Conservation (phyloP, 2,113 vertebrate genomes). For the Athene cunicularia region DNA sequence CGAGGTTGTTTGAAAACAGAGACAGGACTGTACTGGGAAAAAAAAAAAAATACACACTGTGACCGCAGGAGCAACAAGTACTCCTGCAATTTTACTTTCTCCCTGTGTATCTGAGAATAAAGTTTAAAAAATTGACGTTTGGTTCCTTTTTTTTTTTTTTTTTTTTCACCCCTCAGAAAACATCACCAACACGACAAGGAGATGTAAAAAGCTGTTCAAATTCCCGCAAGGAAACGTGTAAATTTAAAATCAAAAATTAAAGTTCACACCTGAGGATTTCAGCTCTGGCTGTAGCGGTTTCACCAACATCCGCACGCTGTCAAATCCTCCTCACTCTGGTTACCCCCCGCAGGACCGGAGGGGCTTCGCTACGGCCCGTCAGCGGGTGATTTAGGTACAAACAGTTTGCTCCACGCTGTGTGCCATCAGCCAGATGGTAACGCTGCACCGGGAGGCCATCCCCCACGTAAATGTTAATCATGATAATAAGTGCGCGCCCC, state of each 20-base stretch:
- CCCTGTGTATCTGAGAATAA: background rate
- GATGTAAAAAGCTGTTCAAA: background rate
- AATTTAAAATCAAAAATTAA: background rate
- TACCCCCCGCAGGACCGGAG: rapidly evolving
- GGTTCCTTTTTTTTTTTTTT: background rate
- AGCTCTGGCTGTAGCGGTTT: rapidly evolving
- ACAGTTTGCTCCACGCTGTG: rapidly evolving
- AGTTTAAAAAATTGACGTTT: background rate
- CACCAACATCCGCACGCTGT: rapidly evolving
- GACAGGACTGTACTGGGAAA: background rate
- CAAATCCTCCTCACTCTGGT: background rate
- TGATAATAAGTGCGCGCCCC: background rate
- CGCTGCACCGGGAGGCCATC: background rate
- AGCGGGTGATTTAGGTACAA: background rate
- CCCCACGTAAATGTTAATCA: background rate
- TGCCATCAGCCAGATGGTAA: background rate
- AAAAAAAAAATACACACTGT: background rate
- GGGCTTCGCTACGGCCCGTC: background rate
- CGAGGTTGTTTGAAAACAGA: background rate
- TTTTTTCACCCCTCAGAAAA: background rate
- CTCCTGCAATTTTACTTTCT: background rate
- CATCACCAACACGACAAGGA: rapidly evolving
- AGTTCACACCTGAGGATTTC: background rate
- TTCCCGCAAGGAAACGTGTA: rapidly evolving
- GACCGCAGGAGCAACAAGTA: background rate